Evolutionary conservation across 1,140 invertebrate genomes (phyloP).

Genomic region (Cydia amplana): DNA sequence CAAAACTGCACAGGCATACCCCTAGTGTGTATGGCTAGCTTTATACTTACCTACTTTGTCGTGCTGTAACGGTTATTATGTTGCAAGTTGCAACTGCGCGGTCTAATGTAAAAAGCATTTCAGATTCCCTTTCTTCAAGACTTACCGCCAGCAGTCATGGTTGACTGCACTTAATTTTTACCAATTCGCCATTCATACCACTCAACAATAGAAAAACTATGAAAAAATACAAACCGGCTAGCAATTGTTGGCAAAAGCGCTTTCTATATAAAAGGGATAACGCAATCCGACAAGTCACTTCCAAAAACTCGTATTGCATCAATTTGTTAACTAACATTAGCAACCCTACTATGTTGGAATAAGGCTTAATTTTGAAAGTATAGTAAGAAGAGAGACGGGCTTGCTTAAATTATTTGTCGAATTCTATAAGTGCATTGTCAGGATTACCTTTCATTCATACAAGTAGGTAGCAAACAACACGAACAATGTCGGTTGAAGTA

Average conservation of each 20-base stretch:
- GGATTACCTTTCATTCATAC: constrained; percentile 12
- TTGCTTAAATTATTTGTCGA: background rate
- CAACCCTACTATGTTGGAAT: background rate
- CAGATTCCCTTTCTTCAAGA: background rate
- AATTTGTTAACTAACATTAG: background rate
- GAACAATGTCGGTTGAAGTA: background rate
- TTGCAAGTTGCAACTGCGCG: background rate
- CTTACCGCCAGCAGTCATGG: constrained; percentile 1
- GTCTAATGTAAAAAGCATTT: background rate
- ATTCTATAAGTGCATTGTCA: constrained; percentile 6
- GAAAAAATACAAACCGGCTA: constrained; percentile 6
- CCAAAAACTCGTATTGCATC: background rate
- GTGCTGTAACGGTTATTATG: background rate
- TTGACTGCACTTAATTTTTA: constrained; percentile 15
- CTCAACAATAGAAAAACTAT: constrained; percentile 12
- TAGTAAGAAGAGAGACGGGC: background rate
- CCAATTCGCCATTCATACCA: constrained; percentile 12
- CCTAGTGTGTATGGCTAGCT: too few relatives aligned
- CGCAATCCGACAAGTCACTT: background rate
- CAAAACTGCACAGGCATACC: too few relatives aligned
- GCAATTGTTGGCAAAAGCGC: constrained; percentile 8
- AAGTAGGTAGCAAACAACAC: constrained; percentile 5
- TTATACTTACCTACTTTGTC: too few relatives aligned
- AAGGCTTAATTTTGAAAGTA: background rate
- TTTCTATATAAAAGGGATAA: constrained; percentile 14